A percentile compares a stretch with the other conserved stretches of the same genome.
phyloP scores from a whole-genome alignment of 2,797 vertebrate genomes.

The Trematomus bernacchii region DNA sequence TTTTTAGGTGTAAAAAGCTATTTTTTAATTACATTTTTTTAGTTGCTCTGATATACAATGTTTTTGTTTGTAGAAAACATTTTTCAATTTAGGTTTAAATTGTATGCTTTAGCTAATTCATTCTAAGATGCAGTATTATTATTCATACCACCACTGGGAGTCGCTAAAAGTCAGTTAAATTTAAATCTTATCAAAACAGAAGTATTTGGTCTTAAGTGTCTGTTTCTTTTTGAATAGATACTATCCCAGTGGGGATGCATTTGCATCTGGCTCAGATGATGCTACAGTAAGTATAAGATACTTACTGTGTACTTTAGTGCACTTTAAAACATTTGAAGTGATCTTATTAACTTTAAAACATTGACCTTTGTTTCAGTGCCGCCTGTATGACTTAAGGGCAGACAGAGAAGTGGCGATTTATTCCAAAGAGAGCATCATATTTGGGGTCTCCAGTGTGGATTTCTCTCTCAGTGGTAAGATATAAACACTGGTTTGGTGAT shows the following conservation, averaged over 20 bases:
- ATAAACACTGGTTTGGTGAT: not conserved
- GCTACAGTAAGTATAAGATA: conserved; percentile 91
- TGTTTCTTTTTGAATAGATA: conserved; percentile 84
- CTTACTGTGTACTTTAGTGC: too few species aligned
- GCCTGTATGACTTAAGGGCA: conserved; percentile 96
- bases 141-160: conserved; percentile 9
- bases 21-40: not conserved
- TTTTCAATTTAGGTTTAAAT: not conserved
- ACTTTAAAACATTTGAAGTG: conserved; percentile 1
- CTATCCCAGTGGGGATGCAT: conserved; percentile 98
- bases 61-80: not conserved
- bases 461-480: conserved; percentile 97
- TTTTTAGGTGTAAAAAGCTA: not conserved
- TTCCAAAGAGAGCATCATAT: conserved; percentile 99
- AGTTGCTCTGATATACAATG: not conserved
- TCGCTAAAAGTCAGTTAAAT: conserved; percentile 1
- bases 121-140: not conserved
- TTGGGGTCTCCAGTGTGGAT: conserved; percentile 98
- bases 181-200: conserved; percentile 1
- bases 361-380: conserved; percentile 87
- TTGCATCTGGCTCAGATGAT: conserved; percentile 99
- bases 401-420: conserved; percentile 99
- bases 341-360: not conserved
- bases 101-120: not conserved
- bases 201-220: conserved; percentile 13